A percentile compares a stretch with the other conserved stretches of the same genome.
These are phyloP conservation scores for Imbricaverruca yamaguchii DNA, from an alignment of 2,888 invertebrate genomes.

Conservation along the genomic window DNA sequence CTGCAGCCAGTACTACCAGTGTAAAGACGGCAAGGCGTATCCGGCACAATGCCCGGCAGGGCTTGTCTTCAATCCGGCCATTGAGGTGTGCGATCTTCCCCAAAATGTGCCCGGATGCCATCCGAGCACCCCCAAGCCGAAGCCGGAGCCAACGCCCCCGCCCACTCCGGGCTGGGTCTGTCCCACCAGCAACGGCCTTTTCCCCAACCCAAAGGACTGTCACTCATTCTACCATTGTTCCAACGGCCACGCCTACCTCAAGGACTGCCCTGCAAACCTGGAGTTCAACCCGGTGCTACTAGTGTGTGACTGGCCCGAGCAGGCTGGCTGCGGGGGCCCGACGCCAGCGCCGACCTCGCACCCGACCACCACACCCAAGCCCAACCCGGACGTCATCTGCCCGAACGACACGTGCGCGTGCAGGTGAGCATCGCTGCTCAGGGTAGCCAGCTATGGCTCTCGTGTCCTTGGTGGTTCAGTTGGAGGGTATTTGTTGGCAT, in stretches of 20 bases:
- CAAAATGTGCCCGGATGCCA: too few species aligned
- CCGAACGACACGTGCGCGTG: constrained; percentile 24
- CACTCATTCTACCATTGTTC: constrained; percentile 29
- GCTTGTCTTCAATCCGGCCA: too few species aligned
- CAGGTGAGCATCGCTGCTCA: too few species aligned
- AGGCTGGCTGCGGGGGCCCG: constrained; percentile 27
- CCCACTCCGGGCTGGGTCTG: too few species aligned
- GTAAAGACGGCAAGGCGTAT: too few species aligned
- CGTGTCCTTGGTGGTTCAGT: too few species aligned
- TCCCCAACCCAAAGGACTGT: constrained; percentile 31
- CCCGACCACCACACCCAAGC: neutral
- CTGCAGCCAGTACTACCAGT: too few species aligned
- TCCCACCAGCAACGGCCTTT: neutral
- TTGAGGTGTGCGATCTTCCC: too few species aligned
- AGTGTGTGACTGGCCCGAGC: constrained; percentile 33
- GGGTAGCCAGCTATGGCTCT: too few species aligned
- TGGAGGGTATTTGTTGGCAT: too few species aligned
- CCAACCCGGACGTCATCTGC: constrained; percentile 10
- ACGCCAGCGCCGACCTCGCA: neutral
- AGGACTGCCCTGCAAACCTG: constrained; percentile 30
- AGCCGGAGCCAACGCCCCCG: constrained; percentile 8
- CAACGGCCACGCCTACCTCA: constrained; percentile 26
- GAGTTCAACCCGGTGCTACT: constrained; percentile 30
- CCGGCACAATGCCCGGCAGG: too few species aligned
- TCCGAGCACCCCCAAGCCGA: too few species aligned